phyloP scores from a whole-genome alignment of 1,140 invertebrate species.

The roundworm (Caenorhabditis elegans) region WBcel235 BX284604.4:9710001-9710500 shows the following conservation, averaged over 20 bases:
- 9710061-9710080: neutral
- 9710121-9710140: neutral
- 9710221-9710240: neutral
- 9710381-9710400: no score
- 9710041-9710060: neutral
- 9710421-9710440: no score
- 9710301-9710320: neutral
- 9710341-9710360: no score
- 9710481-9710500: no score
- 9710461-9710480: no score
- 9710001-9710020: neutral
- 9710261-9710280: neutral
- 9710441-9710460: no score
- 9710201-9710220: no score
- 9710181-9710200: no score
- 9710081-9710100: neutral
- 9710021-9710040: neutral
- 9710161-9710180: neutral
- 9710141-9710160: neutral
- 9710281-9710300: neutral
- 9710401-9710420: no score
- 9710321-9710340: neutral
- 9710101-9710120: constrained; percentile 12
- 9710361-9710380: no score
- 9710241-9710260: neutral